Evolutionary conservation across 2,113 vertebrate genomes (phyloP), one percentile per base, ranked within the genome.

Genomic region (Actinemys pallida): DNA sequence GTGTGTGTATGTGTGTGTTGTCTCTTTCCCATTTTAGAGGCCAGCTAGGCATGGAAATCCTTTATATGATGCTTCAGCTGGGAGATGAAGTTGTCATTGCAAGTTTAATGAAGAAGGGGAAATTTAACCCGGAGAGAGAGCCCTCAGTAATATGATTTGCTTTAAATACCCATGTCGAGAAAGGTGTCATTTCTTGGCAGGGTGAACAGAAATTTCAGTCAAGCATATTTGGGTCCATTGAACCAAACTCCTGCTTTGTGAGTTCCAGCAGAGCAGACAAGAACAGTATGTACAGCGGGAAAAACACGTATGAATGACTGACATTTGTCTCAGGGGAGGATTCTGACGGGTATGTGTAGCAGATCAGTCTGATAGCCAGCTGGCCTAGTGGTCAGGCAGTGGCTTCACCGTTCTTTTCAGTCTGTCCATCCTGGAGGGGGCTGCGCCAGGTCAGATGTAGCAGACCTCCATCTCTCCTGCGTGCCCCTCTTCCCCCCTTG

Each of bases 11-110:
- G 12, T 49, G 19, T 16, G 45, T 17, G 19, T 72, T 89, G n/a
- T 81, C 20, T 88, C 31, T 57, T 69, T 88, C 54, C 72, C 54
- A 69, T 80, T 95, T 88, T 72, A 88, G 87, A 96, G 90, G 42
- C 12, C 17, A 50, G 62, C 83, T 72, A 90, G 84, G 57, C 42
- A 95, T 93, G 83, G 56, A 89, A 91, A 75, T 65, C 11, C 80
- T 89, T 50, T 1, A 2, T 42, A 69, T 50, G 49, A 81, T 42
- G 69, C 19, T 65, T 62, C 82, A 25, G 31, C 83, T 82, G 31
- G 88, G 17, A 25, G 45, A 83, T 42, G 6, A 92, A 90, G 3
- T 49, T 88, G 25, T 19, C 8, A 69, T 59, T 8, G 0, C 27
- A 81, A 75, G 5, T 50, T 49, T 84, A 83, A 59, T 11, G 47